Evolutionary conservation across 2,888 invertebrate species (phyloP).

Genomic region (Archips crataeganus): DNA sequence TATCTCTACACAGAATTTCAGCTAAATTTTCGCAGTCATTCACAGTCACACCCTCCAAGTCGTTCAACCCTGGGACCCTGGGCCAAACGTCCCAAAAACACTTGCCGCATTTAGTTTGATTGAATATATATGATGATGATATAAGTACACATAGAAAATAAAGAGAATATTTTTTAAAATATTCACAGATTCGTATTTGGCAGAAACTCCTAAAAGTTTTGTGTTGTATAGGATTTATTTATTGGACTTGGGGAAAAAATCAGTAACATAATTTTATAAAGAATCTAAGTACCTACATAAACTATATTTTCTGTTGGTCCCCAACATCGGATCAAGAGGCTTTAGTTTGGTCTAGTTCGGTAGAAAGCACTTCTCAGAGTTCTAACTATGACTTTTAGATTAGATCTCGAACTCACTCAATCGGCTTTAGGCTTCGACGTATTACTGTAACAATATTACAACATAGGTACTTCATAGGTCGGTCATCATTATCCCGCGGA

Average conservation of each 20-base stretch:
- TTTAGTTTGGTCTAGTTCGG: constrained; percentile 50
- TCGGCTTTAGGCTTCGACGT: background rate
- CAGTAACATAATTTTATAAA: constrained; percentile 39
- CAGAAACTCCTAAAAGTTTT: constrained; percentile 10
- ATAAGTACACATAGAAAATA: too few relatives aligned
- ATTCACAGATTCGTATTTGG: background rate
- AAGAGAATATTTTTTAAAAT: background rate
- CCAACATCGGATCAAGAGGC: constrained; percentile 51
- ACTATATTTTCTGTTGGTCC: constrained; percentile 44
- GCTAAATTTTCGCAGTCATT: too few relatives aligned
- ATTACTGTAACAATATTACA: background rate
- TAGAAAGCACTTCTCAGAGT: constrained; percentile 47
- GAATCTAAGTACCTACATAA: constrained; percentile 13
- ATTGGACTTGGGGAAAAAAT: constrained; percentile 20
- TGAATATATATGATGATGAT: too few relatives aligned
- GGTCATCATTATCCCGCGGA: too few relatives aligned
- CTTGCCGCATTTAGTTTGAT: too few relatives aligned
- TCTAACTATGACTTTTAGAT: constrained; percentile 48
- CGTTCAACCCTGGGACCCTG: too few relatives aligned
- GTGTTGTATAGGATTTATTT: background rate
- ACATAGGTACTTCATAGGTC: too few relatives aligned
- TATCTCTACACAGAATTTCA: too few relatives aligned
- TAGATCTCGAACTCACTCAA: constrained; percentile 21
- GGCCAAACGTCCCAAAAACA: too few relatives aligned
- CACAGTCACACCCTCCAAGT: too few relatives aligned